phyloP scores from a whole-genome alignment of 2,797 vertebrate genomes.

The Oreonectes daqikongensis region DNA sequence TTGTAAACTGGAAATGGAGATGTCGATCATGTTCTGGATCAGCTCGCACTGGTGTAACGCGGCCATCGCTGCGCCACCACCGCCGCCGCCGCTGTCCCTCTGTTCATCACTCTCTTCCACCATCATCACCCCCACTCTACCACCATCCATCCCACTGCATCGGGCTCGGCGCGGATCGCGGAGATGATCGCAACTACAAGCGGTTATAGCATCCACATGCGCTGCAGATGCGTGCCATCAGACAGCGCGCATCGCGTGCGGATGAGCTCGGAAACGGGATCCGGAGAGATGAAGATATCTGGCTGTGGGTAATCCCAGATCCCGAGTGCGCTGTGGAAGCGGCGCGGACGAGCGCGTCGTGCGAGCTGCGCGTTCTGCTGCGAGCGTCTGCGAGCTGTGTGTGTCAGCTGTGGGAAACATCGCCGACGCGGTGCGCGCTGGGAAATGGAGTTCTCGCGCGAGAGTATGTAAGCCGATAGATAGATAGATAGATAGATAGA shows the following conservation, averaged over 20 bases:
- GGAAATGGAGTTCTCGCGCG: conserved; percentile 79
- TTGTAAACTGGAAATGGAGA: conserved; percentile 95
- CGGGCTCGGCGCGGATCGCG: conserved; percentile 76
- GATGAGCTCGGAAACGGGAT: not conserved
- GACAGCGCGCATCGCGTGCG: not conserved
- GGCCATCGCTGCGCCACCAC: conserved; percentile 78
- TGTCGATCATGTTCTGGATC: conserved; percentile 98
- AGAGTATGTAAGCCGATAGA: no score
- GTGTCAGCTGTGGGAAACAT: conserved; percentile 83
- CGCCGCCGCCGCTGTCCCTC: conserved; percentile 73
- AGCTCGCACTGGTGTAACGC: conserved; percentile 95
- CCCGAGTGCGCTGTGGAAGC: conserved; percentile 50
- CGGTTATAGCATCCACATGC: conserved; percentile 67
- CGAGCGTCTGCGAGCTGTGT: conserved; percentile 69
- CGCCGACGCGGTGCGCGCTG: conserved; percentile 74
- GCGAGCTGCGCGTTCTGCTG: conserved; percentile 61
- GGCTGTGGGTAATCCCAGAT: conserved; percentile 34
- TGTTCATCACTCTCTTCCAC: conserved; percentile 85
- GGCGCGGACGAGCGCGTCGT: conserved; percentile 52
- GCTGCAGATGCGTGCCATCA: conserved; percentile 45
- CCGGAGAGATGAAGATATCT: not conserved
- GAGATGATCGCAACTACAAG: conserved; percentile 65
- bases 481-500: no score
- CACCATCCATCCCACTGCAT: conserved; percentile 95
- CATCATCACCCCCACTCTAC: conserved; percentile 80